Conservation (phyloP, 2,797 vertebrate genomes). For the Botia kubotai region DNA sequence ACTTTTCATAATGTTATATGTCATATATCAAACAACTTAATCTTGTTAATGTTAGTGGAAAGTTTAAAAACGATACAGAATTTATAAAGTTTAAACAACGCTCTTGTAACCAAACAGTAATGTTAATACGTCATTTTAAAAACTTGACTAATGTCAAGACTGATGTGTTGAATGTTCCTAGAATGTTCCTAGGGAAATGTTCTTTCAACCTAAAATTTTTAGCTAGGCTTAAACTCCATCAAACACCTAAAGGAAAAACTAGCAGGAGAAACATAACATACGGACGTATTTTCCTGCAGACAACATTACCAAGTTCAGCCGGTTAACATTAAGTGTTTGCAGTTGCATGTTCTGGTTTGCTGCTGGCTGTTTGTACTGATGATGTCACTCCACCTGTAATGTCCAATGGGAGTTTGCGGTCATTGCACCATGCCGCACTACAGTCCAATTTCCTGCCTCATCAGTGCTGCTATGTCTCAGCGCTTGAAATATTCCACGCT, state of each 20-base stretch:
- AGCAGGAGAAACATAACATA: constrained; percentile 29
- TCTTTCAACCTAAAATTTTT: too few relatives aligned
- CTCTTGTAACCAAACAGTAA: too few relatives aligned
- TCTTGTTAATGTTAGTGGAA: too few relatives aligned
- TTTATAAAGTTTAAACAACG: too few relatives aligned
- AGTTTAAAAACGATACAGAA: too few relatives aligned
- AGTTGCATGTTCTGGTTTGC: constrained; percentile 44
- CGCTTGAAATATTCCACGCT: constrained; percentile 7
- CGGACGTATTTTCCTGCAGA: constrained; percentile 33
- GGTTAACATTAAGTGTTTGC: constrained; percentile 18
- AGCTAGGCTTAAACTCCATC: neutral
- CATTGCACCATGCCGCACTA: constrained; percentile 4
- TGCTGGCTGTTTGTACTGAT: constrained; percentile 47
- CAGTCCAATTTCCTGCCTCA: constrained; percentile 33
- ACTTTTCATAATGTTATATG: too few relatives aligned
- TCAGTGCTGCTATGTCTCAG: constrained; percentile 35
- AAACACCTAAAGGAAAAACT: constrained; percentile 19
- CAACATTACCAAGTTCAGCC: constrained; percentile 43
- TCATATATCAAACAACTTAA: too few relatives aligned
- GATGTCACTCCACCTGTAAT: constrained; percentile 56
- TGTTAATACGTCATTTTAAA: too few relatives aligned
- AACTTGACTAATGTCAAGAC: too few relatives aligned
- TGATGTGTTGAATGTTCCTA: too few relatives aligned
- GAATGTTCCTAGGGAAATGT: too few relatives aligned
- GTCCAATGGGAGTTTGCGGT: constrained; percentile 28